Percentiles rank a stretch among this genome's conserved stretches.
phyloP scores from a whole-genome alignment of 1,140 invertebrate genomes.

The Aphelenchoides fujianensis region DNA sequence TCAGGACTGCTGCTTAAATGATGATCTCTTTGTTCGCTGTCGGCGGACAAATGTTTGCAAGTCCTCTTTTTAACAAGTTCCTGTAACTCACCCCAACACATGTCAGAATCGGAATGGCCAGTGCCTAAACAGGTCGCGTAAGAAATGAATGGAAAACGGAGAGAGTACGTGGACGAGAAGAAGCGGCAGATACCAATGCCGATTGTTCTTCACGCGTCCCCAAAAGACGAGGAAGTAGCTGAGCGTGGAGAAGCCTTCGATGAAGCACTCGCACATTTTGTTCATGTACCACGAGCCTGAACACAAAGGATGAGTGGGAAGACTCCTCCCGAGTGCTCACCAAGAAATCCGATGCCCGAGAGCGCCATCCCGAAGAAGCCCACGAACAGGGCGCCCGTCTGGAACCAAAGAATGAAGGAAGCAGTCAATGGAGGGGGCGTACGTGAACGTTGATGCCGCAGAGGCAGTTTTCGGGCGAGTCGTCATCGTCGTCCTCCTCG shows the following conservation, averaged over 20 bases:
- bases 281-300: neutral
- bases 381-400: neutral
- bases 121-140: neutral
- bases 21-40: too few species aligned
- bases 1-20: too few species aligned
- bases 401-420: too few species aligned
- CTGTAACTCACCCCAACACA: neutral
- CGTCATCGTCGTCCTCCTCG: neutral
- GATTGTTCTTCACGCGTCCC: constrained; percentile 1
- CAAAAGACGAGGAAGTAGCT: constrained; percentile 1
- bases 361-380: neutral
- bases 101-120: neutral
- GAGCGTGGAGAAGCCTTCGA: neutral
- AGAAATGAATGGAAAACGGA: constrained; percentile 1
- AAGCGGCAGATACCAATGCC: constrained; percentile 11
- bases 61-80: too few species aligned
- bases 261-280: neutral
- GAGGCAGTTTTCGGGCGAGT: neutral
- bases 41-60: too few species aligned
- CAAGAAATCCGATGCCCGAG: neutral
- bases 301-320: too few species aligned
- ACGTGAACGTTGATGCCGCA: neutral
- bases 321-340: too few species aligned
- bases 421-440: too few species aligned
- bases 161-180: neutral